Evolutionary conservation across 2,113 vertebrate species (phyloP).

Genomic region (Thalassarche chlororhynchos): DNA sequence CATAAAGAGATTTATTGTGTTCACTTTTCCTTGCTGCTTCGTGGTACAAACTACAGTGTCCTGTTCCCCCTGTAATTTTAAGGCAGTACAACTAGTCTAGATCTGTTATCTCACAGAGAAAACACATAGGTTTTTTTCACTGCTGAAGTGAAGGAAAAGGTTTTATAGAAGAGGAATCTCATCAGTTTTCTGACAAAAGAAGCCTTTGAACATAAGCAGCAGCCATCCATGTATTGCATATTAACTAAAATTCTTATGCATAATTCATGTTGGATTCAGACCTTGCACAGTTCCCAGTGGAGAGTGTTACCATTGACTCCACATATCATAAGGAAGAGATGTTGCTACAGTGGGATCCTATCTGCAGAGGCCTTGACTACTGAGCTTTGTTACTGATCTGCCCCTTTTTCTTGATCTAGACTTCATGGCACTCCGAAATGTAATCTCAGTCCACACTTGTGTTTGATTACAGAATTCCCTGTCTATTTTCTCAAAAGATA

Average conservation of each 20-base stretch:
- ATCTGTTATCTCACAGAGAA: background rate
- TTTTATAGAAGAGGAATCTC: background rate
- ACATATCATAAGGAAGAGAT: background rate
- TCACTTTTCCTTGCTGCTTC: background rate
- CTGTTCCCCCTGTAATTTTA: background rate
- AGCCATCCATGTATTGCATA: background rate
- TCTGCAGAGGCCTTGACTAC: background rate
- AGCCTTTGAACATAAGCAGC: background rate
- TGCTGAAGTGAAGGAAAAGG: background rate
- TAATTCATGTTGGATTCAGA: background rate
- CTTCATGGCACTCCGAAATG: background rate
- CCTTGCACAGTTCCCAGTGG: background rate
- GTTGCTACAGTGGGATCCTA: background rate
- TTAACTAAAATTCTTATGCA: background rate
- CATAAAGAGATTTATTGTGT: background rate
- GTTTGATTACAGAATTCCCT: background rate
- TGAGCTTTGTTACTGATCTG: background rate
- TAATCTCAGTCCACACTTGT: background rate
- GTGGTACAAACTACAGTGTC: background rate
- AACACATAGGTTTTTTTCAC: background rate
- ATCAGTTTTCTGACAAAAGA: background rate
- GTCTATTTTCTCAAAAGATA: background rate
- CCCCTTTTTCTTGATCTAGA: background rate
- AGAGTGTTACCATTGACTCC: background rate
- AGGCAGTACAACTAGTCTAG: background rate